Base-by-base conservation (phyloP, 2,888 invertebrate genomes). In the Apoda limacodes region DNA sequence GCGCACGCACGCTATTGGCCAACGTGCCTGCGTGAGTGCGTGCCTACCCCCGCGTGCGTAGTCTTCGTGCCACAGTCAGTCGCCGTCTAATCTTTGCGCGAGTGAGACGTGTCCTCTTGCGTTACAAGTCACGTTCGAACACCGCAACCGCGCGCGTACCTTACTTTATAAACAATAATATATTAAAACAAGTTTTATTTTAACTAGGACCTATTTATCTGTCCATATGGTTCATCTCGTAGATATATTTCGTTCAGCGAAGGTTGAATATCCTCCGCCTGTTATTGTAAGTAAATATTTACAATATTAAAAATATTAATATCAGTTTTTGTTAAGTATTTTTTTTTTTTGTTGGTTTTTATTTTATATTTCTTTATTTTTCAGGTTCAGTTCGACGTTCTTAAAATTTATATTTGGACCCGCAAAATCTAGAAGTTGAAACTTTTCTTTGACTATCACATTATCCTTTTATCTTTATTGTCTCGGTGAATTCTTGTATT, bases 151-250 rank as follows among this genome's bases (percentile, higher is more conserved):
- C 64, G 60, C 60, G 51, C 55, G 34, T 35, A 30, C 50, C 52
- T 48, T 37, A 46, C 33, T 32, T 39, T 38, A 38, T 39, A 41
- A n/a, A n/a, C n/a, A n/a, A n/a, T n/a, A n/a, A 7, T 17, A 48
- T 46, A 44, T 41, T 32, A 50, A 15, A 30, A 35, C 34, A 57
- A 58, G 59, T 69, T 75, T 70, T 50, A 45, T 59, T 61, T 54
- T 49, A 64, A 60, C 68, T 65, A 64, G 45, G 45, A 68, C 60
- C 64, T 61, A 63, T 57, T 63, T 56, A 80, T 68, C 82, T 78
- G 84, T 85, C 87, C 88, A 87, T 88, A 89, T 89, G 89, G 89
- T 89, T 85, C 89, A 89, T 82, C 87, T 88, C 82, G 86, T 88
- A 80, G 88, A 88, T 83, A 85, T 88, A 76, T 88, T 88, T 81